phyloP scores from a whole-genome alignment of 2,888 invertebrate species.

The Pollenia angustigena region DNA sequence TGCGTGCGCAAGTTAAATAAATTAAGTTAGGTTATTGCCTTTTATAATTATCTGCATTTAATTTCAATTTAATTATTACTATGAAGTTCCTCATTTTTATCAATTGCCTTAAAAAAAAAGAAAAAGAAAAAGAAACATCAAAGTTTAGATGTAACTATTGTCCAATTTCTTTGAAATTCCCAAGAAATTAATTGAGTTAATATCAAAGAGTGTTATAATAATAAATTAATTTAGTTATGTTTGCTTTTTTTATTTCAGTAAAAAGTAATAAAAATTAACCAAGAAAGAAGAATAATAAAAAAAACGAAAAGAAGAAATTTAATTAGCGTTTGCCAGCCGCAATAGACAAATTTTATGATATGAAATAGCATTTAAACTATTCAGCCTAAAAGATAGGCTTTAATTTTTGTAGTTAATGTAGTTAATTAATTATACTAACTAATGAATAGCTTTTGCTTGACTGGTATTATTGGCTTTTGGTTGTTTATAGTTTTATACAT shows the following conservation, averaged over 20 bases:
- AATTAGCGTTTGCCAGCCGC: background rate
- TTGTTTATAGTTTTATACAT: too few species aligned
- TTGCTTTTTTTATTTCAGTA: constrained; percentile 2
- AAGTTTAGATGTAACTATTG: background rate
- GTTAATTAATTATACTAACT: too few species aligned
- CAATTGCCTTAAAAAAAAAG: background rate
- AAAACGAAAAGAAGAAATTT: background rate
- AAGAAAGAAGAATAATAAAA: background rate
- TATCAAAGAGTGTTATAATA: background rate
- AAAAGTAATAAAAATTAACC: background rate
- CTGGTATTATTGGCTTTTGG: too few species aligned
- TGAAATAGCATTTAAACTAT: too few species aligned
- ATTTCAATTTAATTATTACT: constrained; percentile 38
- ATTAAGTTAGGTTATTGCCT: constrained; percentile 25
- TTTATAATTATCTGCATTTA: constrained; percentile 42
- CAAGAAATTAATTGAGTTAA: constrained; percentile 27
- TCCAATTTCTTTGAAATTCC: background rate
- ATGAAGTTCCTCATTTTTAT: constrained; percentile 4
- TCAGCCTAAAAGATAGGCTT: background rate
- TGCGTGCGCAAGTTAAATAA: constrained; percentile 51
- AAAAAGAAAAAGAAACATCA: constrained; percentile 19
- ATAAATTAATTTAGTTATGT: constrained; percentile 24
- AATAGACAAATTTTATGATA: too few species aligned
- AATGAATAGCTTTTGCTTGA: too few species aligned
- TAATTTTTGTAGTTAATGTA: background rate